These are phyloP conservation scores for Podargus strigoides DNA, from an alignment of 2,797 vertebrate genomes.

Conservation along the genomic window DNA sequence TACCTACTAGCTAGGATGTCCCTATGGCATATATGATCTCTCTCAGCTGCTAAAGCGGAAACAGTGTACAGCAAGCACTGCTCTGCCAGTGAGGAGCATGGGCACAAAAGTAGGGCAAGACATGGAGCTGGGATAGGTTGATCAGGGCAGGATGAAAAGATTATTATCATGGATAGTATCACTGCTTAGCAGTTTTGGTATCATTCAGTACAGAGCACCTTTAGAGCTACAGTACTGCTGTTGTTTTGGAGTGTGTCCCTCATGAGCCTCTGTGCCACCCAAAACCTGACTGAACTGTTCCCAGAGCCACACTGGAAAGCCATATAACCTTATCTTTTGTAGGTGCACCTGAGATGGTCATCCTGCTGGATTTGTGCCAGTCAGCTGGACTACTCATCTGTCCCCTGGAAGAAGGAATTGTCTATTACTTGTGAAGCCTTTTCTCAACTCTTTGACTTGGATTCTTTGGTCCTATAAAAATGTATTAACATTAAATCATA, in stretches of 20 bases:
- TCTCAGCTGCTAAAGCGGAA: not conserved
- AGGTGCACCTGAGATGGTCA: not conserved
- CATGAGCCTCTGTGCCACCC: not conserved
- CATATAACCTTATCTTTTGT: not conserved
- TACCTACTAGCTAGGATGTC: not conserved
- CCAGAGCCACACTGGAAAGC: not conserved
- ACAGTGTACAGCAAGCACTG: not conserved
- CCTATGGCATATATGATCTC: not conserved
- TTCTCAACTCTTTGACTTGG: not conserved
- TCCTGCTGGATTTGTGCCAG: not conserved
- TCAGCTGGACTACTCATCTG: not conserved
- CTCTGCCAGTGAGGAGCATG: not conserved
- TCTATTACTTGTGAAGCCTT: not conserved
- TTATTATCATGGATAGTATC: not conserved
- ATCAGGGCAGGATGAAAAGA: not conserved
- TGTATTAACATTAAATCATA: not conserved
- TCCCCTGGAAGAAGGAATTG: not conserved
- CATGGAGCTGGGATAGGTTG: not conserved
- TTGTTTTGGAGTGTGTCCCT: not conserved
- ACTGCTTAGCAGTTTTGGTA: not conserved
- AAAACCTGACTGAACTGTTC: not conserved
- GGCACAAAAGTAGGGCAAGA: not conserved
- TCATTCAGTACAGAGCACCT: not conserved
- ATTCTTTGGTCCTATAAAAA: not conserved
- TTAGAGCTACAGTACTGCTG: not conserved